Evolutionary conservation across 2,797 vertebrate species (phyloP).

Genomic region (Anableps anableps): DNA sequence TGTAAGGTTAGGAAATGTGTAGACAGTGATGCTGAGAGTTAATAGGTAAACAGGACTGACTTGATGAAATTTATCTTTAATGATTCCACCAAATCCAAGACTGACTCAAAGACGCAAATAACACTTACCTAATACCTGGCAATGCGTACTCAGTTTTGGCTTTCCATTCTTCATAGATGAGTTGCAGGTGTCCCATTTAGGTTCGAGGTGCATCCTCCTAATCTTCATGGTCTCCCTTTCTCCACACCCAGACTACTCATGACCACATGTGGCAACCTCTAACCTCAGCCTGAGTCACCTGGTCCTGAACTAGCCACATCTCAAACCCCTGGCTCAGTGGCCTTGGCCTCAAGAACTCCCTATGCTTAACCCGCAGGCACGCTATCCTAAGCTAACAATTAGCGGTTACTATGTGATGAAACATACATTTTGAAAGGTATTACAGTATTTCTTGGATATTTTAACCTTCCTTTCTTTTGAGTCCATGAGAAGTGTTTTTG

Average conservation of each 20-base stretch:
- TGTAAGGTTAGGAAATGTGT: constrained; percentile 12
- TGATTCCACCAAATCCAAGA: constrained; percentile 8
- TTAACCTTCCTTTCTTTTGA: constrained; percentile 26
- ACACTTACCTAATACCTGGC: constrained; percentile 47
- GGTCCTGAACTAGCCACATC: constrained; percentile 35
- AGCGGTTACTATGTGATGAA: constrained; percentile 65
- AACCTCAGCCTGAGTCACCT: constrained; percentile 50
- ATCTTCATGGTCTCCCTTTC: constrained; percentile 55
- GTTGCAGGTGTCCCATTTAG: constrained; percentile 51
- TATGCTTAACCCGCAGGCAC: constrained; percentile 11
- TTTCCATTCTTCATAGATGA: constrained; percentile 46
- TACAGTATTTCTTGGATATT: constrained; percentile 29
- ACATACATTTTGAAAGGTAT: constrained; percentile 54
- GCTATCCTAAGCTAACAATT: constrained; percentile 35
- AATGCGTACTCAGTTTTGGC: constrained; percentile 21
- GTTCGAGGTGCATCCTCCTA: constrained; percentile 24
- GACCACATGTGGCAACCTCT: constrained; percentile 25
- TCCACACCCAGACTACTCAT: constrained; percentile 64
- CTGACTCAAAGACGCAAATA: constrained; percentile 46
- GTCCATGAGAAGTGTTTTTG: constrained; percentile 25
- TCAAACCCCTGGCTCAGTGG: constrained; percentile 21
- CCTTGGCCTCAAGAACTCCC: constrained; percentile 11
- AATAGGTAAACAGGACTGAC: constrained; percentile 28
- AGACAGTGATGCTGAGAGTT: not conserved
- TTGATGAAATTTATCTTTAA: constrained; percentile 22